These are phyloP conservation scores for Sepioteuthis lessoniana DNA, from an alignment of 2,888 invertebrate species.

Conservation along the genomic window DNA sequence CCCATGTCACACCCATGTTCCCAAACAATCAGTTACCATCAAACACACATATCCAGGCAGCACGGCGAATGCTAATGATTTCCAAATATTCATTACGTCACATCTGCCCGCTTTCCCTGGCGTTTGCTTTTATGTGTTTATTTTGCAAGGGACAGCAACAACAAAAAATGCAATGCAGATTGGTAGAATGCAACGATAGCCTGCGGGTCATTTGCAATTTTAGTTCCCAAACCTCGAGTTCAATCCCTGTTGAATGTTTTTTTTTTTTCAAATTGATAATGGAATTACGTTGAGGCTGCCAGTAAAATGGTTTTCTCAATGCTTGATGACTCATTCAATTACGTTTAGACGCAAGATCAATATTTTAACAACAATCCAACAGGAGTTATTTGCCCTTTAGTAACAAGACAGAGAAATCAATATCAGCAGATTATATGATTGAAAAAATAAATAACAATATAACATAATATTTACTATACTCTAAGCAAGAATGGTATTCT, in stretches of 20 bases:
- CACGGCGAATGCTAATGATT: background rate
- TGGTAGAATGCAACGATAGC: background rate
- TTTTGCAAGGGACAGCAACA: background rate
- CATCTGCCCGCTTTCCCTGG: background rate
- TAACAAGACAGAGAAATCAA: background rate
- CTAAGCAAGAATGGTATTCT: too few species aligned
- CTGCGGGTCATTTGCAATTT: background rate
- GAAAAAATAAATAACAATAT: too few species aligned
- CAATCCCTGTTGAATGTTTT: background rate
- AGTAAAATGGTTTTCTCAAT: background rate
- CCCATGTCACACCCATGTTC: background rate
- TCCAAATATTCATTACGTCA: conserved; percentile 1
- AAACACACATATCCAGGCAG: background rate
- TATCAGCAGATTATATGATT: background rate
- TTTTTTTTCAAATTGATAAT: background rate
- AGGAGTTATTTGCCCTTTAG: background rate
- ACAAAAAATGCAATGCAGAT: background rate
- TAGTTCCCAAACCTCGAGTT: background rate
- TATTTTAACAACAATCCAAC: background rate
- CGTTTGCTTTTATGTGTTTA: background rate
- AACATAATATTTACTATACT: too few species aligned
- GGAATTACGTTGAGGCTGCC: background rate
- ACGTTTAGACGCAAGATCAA: background rate
- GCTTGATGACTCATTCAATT: background rate
- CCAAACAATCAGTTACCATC: background rate